A percentile compares a stretch with the other conserved stretches of the same genome.
These are phyloP conservation scores for Steatornis caripensis DNA, from an alignment of 2,113 vertebrate genomes.

Conservation along the genomic window DNA sequence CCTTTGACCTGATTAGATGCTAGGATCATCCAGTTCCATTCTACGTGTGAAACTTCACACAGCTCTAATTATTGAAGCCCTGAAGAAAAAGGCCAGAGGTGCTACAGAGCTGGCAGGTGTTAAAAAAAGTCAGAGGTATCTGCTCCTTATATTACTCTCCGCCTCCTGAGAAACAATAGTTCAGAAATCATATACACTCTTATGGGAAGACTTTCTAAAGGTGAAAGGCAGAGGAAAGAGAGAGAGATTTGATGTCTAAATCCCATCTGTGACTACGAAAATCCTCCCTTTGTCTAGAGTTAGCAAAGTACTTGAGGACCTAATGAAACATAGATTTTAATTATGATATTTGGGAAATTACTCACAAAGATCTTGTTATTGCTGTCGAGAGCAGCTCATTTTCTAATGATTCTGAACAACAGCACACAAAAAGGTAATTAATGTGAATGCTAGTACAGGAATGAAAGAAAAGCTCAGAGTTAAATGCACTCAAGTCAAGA, in stretches of 20 bases:
- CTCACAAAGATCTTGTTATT: background rate
- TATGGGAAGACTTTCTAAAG: background rate
- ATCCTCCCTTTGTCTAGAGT: conserved; percentile 1
- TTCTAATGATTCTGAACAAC: background rate
- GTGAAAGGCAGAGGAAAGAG: background rate
- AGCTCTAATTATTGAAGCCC: conserved; percentile 43
- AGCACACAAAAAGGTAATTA: background rate
- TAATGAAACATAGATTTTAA: conserved; percentile 29
- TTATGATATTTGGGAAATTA: conserved; percentile 16
- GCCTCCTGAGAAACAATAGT: background rate
- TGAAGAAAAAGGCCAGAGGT: conserved; percentile 39
- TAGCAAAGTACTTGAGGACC: background rate
- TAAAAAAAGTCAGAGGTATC: background rate
- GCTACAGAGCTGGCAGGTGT: conserved; percentile 35
- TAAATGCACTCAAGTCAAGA: background rate
- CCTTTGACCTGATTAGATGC: conserved; percentile 57
- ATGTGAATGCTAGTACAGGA: background rate
- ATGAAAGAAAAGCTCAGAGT: background rate
- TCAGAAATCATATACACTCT: conserved; percentile 5
- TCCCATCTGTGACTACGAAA: background rate
- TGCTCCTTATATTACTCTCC: background rate
- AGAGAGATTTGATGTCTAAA: conserved; percentile 5
- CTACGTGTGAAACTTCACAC: conserved; percentile 57
- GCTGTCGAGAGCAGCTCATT: background rate
- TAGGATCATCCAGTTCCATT: conserved; percentile 41